Evolutionary conservation across 2,797 vertebrate species (phyloP).

Genomic region (Dipus sagitta): DNA sequence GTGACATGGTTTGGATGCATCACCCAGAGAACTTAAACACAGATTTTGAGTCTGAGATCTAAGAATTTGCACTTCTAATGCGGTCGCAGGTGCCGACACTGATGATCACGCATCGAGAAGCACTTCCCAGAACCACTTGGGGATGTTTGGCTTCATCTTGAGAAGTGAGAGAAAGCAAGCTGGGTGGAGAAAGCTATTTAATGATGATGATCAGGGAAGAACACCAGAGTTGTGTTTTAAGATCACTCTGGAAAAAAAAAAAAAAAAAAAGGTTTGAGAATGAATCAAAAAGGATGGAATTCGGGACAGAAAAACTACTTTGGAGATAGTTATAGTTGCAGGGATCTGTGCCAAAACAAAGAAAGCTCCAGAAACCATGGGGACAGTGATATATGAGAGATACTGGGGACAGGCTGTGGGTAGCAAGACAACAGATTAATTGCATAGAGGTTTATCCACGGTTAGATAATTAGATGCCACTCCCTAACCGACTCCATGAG

Average conservation of each 20-base stretch:
- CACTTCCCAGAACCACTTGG: neutral
- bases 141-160: conserved; percentile 2
- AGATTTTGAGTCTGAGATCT: neutral
- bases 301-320: neutral
- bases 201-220: neutral
- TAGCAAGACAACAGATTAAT: neutral
- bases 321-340: neutral
- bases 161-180: neutral
- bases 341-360: neutral
- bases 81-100: neutral
- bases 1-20: neutral
- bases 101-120: neutral
- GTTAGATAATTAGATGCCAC: neutral
- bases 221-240: conserved; percentile 5
- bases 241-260: neutral
- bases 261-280: neutral
- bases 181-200: neutral
- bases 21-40: neutral
- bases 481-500: neutral
- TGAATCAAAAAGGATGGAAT: neutral
- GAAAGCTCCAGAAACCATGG: neutral
- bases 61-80: neutral
- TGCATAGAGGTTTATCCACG: neutral
- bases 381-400: neutral
- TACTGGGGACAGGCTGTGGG: neutral